Conservation (phyloP, 1,140 invertebrate genomes). For the Dendroctonus valens region DNA sequence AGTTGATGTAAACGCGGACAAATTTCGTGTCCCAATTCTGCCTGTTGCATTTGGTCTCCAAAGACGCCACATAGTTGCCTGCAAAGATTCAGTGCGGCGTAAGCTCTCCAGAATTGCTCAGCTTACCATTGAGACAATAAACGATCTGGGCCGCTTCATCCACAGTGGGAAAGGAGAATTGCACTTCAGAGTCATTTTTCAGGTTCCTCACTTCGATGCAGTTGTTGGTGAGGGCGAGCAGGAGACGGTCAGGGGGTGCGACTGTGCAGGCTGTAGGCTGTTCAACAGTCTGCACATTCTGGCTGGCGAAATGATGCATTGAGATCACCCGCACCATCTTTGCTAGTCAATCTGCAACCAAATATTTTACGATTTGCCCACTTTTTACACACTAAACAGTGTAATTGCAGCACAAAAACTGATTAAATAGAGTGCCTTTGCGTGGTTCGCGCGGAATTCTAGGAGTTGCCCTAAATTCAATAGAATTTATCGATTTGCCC, state of each 20-base stretch:
- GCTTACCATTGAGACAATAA: slow-evolving; percentile 59
- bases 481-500: slow-evolving; percentile 28
- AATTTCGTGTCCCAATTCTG: slow-evolving; percentile 56
- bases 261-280: slow-evolving; percentile 62
- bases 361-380: too few species aligned
- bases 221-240: slow-evolving; percentile 60
- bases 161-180: slow-evolving; percentile 64
- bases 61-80: slow-evolving; percentile 62
- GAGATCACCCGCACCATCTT: slow-evolving; percentile 69
- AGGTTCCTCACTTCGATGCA: slow-evolving; percentile 64
- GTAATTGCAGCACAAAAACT: background rate
- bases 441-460: background rate
- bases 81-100: slow-evolving; percentile 13
- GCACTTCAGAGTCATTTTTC: slow-evolving; percentile 48
- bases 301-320: slow-evolving; percentile 66
- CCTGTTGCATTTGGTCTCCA: slow-evolving; percentile 62
- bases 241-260: slow-evolving; percentile 55
- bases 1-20: slow-evolving; percentile 65
- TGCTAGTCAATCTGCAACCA: too few species aligned
- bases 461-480: slow-evolving; percentile 28
- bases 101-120: background rate
- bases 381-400: background rate
- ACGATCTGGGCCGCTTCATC: slow-evolving; percentile 60
- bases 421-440: slow-evolving; percentile 14
- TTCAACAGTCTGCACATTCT: slow-evolving; percentile 64